A percentile compares a stretch with the other conserved stretches of the same genome.
phyloP scores from a whole-genome alignment of 2,888 invertebrate genomes.

The Diloba caeruleocephala region DNA sequence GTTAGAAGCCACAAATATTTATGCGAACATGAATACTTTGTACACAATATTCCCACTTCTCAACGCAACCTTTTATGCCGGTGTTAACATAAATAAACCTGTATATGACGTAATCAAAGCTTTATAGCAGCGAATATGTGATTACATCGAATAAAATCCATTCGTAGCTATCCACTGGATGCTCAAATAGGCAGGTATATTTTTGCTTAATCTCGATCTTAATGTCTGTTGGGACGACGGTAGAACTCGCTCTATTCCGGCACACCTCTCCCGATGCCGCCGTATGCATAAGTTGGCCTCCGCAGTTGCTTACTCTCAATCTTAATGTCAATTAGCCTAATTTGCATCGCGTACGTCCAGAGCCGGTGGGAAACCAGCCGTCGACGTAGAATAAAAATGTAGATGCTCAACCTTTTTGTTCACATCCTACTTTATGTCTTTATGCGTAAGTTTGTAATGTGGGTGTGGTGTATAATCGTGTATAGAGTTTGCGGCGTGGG shows the following conservation, averaged over 20 bases:
- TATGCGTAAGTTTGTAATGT: conserved; percentile 35
- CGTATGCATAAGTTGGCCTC: conserved; percentile 50
- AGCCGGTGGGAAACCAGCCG: conserved; percentile 33
- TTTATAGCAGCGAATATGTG: conserved; percentile 47
- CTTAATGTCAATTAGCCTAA: conserved; percentile 65
- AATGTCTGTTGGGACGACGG: conserved; percentile 45
- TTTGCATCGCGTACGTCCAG: conserved; percentile 56
- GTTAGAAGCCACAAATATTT: conserved; percentile 44
- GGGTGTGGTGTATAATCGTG: conserved; percentile 27
- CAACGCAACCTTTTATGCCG: conserved; percentile 33
- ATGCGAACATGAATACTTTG: conserved; percentile 36
- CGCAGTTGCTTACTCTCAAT: conserved; percentile 55
- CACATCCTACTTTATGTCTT: conserved; percentile 39
- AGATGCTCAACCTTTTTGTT: conserved; percentile 23
- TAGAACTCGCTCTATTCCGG: conserved; percentile 48
- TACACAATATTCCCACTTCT: conserved; percentile 25
- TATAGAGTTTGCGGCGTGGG: conserved; percentile 34
- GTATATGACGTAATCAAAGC: conserved; percentile 51
- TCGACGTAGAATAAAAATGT: conserved; percentile 32
- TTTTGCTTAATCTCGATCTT: conserved; percentile 56
- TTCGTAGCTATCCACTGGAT: conserved; percentile 47
- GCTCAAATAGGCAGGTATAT: conserved; percentile 51
- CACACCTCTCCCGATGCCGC: conserved; percentile 44
- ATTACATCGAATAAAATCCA: conserved; percentile 46
- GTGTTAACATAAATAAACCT: conserved; percentile 42